These are phyloP conservation scores for Avahi laniger DNA, from an alignment of 2,797 vertebrate species.

Conservation along the genomic window DNA sequence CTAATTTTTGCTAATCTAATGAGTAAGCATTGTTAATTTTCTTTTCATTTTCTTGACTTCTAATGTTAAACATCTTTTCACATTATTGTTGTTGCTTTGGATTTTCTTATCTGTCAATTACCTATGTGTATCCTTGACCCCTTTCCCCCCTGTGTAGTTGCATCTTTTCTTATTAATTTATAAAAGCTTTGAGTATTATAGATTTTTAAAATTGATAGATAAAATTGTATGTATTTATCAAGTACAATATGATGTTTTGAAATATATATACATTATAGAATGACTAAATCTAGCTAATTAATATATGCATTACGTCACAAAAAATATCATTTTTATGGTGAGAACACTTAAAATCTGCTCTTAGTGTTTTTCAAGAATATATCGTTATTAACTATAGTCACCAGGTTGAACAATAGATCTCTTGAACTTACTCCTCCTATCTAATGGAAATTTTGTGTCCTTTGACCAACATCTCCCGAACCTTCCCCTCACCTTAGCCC, in stretches of 20 bases:
- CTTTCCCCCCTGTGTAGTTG: background rate
- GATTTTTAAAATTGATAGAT: background rate
- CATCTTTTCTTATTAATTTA: background rate
- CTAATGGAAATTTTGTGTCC: background rate
- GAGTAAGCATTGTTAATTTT: background rate
- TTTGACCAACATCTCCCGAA: background rate
- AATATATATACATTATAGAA: background rate
- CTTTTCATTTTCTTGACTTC: background rate
- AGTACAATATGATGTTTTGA: background rate
- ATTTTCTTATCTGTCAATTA: background rate
- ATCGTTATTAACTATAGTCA: background rate
- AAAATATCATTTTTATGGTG: background rate
- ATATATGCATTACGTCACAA: background rate
- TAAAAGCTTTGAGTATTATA: background rate
- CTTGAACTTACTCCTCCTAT: background rate
- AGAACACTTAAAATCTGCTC: background rate
- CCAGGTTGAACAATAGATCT: background rate
- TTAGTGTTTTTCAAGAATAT: background rate
- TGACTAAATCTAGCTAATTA: background rate
- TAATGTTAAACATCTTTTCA: background rate
- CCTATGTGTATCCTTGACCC: background rate
- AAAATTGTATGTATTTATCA: background rate
- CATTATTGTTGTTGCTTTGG: background rate
- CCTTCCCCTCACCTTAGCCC: fast-evolving
- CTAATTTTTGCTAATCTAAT: background rate